Conservation (phyloP, 1,140 invertebrate genomes). For the Diprion similis region DNA sequence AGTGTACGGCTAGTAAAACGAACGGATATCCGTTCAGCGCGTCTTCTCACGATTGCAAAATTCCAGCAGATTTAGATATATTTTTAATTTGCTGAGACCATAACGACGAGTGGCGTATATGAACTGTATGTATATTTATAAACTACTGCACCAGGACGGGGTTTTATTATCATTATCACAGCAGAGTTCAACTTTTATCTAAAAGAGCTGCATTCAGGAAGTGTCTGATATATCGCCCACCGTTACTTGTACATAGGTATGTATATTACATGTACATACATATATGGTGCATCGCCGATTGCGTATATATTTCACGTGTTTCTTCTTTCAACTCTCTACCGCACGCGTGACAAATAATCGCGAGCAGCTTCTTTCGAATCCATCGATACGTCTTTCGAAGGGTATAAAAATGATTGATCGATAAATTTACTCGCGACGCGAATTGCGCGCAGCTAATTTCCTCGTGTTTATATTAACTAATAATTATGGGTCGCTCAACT, state of each 20-base stretch:
- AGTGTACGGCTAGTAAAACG: too few relatives aligned
- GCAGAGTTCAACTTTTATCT: slow-evolving; percentile 3
- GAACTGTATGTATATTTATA: slow-evolving; percentile 2
- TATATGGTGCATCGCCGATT: background rate
- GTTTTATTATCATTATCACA: slow-evolving; percentile 7
- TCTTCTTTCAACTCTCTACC: background rate
- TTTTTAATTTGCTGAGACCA: background rate
- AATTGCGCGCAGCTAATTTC: too few relatives aligned
- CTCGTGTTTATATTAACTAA: too few relatives aligned
- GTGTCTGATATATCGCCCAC: slow-evolving; percentile 21
- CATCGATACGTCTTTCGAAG: background rate
- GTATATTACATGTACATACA: too few relatives aligned
- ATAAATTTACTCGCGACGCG: too few relatives aligned
- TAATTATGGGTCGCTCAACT: too few relatives aligned
- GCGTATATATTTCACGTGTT: background rate
- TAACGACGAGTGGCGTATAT: slow-evolving; percentile 5
- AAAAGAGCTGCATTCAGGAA: slow-evolving; percentile 17
- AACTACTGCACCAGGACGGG: background rate
- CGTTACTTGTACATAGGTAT: background rate
- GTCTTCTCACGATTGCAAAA: too few relatives aligned
- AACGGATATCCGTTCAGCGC: too few relatives aligned
- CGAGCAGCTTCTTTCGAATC: background rate
- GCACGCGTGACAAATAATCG: too few relatives aligned
- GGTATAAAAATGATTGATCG: too few relatives aligned
- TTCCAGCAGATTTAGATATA: too few relatives aligned